These are phyloP conservation scores for Diaperis boleti DNA, from an alignment of 2,888 invertebrate genomes.

Conservation along the genomic window DNA sequence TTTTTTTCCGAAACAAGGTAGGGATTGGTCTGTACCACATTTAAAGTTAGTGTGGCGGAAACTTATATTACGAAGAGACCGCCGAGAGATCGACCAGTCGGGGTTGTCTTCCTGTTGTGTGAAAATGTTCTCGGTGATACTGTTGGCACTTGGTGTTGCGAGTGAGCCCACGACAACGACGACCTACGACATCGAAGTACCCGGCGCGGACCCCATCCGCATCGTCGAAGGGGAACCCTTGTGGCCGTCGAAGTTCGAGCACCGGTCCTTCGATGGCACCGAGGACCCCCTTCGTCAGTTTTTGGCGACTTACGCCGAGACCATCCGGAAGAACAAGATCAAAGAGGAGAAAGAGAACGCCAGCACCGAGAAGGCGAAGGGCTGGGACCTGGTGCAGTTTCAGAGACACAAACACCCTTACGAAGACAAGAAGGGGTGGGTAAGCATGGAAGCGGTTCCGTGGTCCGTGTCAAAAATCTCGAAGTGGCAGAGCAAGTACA, in stretches of 20 bases:
- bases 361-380: conserved; percentile 65
- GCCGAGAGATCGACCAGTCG: conserved; percentile 47
- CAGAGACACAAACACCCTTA: conserved; percentile 70
- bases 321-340: conserved; percentile 41
- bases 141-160: conserved; percentile 40
- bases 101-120: too few relatives aligned
- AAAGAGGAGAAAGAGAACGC: conserved; percentile 36
- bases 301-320: conserved; percentile 71
- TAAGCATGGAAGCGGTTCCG: conserved; percentile 80
- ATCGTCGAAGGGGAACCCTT: conserved; percentile 68
- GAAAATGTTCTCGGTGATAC: conserved; percentile 50
- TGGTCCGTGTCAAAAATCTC: conserved; percentile 86
- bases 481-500: conserved; percentile 78
- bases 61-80: conserved; percentile 54
- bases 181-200: conserved; percentile 70
- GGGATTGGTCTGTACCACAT: conserved; percentile 58
- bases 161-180: conserved; percentile 60
- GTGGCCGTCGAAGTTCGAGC: conserved; percentile 27
- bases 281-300: conserved; percentile 71
- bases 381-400: conserved; percentile 69
- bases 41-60: conserved; percentile 59
- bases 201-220: conserved; percentile 70
- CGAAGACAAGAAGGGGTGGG: conserved; percentile 82
- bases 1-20: conserved; percentile 48
- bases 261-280: conserved; percentile 63